A percentile compares a stretch with the other conserved stretches of the same genome.
Evolutionary conservation across 2,797 vertebrate species (phyloP).

Genomic region (Paguma larvata): DNA sequence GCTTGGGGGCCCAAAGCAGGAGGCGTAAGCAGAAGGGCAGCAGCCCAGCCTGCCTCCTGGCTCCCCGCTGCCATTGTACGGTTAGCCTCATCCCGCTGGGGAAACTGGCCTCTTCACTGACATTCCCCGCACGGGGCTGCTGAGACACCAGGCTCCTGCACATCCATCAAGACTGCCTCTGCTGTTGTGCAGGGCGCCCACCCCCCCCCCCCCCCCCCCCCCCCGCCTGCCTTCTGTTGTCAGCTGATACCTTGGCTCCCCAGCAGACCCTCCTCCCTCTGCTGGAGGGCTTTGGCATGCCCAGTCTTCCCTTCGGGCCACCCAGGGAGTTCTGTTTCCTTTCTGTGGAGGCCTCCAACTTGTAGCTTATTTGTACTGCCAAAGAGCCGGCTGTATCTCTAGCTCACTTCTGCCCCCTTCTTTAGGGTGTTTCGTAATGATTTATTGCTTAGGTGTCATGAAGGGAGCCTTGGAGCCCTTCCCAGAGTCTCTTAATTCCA

Average conservation of each 20-base stretch:
- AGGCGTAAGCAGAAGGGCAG: neutral
- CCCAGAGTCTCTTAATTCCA: constrained; percentile 44
- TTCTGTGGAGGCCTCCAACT: neutral
- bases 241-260: neutral
- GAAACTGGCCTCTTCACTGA: neutral
- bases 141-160: rapidly evolving
- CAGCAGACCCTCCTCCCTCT: neutral
- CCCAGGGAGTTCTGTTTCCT: constrained; percentile 13
- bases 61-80: rapidly evolving
- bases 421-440: neutral
- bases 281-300: neutral
- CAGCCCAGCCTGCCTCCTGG: neutral
- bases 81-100: rapidly evolving
- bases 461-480: constrained; percentile 35
- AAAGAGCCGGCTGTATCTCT: neutral
- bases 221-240: neutral
- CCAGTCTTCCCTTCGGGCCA: neutral
- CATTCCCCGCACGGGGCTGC: neutral
- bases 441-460: neutral
- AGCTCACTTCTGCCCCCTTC: neutral
- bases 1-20: neutral
- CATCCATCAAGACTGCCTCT: neutral
- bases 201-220: neutral
- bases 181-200: neutral
- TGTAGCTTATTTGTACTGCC: neutral